Conservation (phyloP, 2,797 vertebrate species). For the Mastacembelus armatus region DNA sequence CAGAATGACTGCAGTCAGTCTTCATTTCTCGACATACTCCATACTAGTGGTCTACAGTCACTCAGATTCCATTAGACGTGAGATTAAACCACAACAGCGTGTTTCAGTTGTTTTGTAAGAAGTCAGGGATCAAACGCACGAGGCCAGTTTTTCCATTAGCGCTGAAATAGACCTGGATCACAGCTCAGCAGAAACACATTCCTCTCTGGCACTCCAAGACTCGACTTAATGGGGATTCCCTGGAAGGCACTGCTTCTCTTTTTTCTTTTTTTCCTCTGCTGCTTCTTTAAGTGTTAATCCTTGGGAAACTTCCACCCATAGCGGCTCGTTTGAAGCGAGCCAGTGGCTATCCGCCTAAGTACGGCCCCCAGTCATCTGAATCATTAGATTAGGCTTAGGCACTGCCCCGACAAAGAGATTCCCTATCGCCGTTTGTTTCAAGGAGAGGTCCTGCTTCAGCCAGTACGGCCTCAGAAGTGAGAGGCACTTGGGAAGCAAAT, state of each 20-base stretch:
- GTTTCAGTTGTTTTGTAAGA: constrained; percentile 23
- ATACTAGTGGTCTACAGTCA: no score
- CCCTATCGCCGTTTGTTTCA: constrained; percentile 73
- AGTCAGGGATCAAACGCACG: constrained; percentile 47
- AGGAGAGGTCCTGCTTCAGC: constrained; percentile 62
- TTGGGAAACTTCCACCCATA: constrained; percentile 75
- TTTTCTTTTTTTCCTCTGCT: constrained; percentile 30
- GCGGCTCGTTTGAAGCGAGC: constrained; percentile 76
- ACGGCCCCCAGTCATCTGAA: constrained; percentile 78
- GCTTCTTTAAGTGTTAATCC: constrained; percentile 78
- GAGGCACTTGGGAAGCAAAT: constrained; percentile 51
- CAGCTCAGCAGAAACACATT: constrained; percentile 67
- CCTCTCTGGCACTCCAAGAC: constrained; percentile 62
- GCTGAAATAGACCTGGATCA: constrained; percentile 58
- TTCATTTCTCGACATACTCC: no score
- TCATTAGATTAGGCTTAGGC: constrained; percentile 80
- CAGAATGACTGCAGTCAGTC: no score
- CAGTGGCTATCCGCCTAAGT: constrained; percentile 75
- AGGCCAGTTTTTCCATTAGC: constrained; percentile 53
- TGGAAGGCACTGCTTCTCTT: constrained; percentile 59
- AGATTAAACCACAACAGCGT: background rate
- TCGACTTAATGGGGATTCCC: constrained; percentile 70
- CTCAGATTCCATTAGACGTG: background rate
- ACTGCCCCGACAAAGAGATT: constrained; percentile 72
- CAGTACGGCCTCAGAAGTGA: constrained; percentile 52